These are phyloP conservation scores for Heterodera carotae DNA, from an alignment of 1,140 invertebrate species.

Conservation along the genomic window DNA sequence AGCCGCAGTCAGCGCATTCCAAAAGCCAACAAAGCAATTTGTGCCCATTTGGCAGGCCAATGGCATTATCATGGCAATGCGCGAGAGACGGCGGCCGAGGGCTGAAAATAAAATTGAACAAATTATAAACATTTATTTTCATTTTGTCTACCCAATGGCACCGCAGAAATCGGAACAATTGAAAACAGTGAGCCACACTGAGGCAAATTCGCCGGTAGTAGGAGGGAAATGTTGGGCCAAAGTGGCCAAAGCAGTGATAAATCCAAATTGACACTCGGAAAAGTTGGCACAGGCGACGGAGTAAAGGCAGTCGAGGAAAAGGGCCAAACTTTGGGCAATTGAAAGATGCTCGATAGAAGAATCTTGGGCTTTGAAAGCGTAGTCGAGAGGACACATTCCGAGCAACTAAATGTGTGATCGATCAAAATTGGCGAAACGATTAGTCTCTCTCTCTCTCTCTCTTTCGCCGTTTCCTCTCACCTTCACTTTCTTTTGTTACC, in stretches of 20 bases:
- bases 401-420: slow-evolving; percentile 34
- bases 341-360: slow-evolving; percentile 9
- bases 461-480: too few species aligned
- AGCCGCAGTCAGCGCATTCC: slow-evolving; percentile 29
- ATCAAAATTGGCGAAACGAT: too few species aligned
- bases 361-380: slow-evolving; percentile 23
- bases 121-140: not conserved
- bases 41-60: not conserved
- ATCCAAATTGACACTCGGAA: slow-evolving; percentile 13
- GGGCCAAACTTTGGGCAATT: not conserved
- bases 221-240: slow-evolving; percentile 17
- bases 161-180: not conserved
- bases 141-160: not conserved
- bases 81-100: not conserved
- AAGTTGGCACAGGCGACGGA: slow-evolving; percentile 17
- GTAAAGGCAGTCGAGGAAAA: not conserved
- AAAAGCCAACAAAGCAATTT: slow-evolving; percentile 24
- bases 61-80: not conserved
- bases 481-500: too few species aligned
- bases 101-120: not conserved
- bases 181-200: slow-evolving; percentile 3
- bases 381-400: slow-evolving; percentile 19
- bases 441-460: too few species aligned
- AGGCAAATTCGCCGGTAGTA: not conserved
- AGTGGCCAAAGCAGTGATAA: not conserved